Evolutionary conservation across 2,797 vertebrate species (phyloP), one percentile per base, ranked within the genome.

Genomic region (Acanthurus leucopareius): DNA sequence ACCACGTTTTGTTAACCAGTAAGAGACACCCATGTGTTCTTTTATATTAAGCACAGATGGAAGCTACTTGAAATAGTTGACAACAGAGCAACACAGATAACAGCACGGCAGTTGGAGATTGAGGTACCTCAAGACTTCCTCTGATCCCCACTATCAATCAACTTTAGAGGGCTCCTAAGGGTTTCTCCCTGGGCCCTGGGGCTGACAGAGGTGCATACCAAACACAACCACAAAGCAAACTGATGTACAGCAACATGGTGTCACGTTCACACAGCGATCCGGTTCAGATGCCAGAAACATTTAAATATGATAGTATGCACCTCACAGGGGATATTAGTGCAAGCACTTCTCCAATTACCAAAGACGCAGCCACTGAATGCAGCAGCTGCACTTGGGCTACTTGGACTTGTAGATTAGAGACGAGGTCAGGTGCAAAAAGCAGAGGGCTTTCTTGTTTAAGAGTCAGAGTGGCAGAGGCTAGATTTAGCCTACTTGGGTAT

Each of bases 141-240:
- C 84, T 88, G 88, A 93, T 90, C 87, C 73, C 80, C 69, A 73
- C 87, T 90, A 95, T 94, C 92, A 93, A 93, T 95, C 94, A 94
- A 87, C 83, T 92, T 91, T 86, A 94, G 85, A 91, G 89, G 71
- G 79, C 79, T 89, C 86, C 84, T 93, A 93, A 94, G 91, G 88
- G 87, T 91, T 90, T 91, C 88, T 91, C 88, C 85, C 87, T 74
- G 86, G 88, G 90, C 85, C 89, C 85, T 67, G 59, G 20, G 87
- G 87, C 88, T 85, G 87, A 88, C 85, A 87, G 88, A 90, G 88
- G 90, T 82, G 79, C 83, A 91, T 82, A 90, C 84, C 80, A 90
- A 90, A 91, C 89, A 89, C 82, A 47, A 35, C 69, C 90, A 73
- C 83, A 81, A 83, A 85, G 84, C 85, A 93, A 92, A 89, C 79